Evolutionary conservation across 1,140 invertebrate species (phyloP), one percentile per base, ranked within the genome.

Genomic region (Akabosia matsudoensis): DNA sequence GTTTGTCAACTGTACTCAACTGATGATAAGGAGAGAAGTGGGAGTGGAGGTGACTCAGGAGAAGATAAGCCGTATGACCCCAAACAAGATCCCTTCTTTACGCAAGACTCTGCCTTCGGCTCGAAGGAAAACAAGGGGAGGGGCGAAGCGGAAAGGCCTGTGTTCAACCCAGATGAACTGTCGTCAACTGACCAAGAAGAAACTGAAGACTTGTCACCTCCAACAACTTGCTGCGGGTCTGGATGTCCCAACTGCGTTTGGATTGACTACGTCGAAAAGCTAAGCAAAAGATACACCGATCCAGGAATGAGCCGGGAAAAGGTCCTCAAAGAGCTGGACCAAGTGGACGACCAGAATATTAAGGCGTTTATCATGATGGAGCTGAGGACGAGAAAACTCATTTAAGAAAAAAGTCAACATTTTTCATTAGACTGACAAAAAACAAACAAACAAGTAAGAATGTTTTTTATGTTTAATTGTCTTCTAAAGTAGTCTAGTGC

Each of bases 201-300:
- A 34, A 37, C 33, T 34, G 67, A 75, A 22, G 75, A 74, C 28
- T 64, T 76, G 14, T 31, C 24, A 1, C 74, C 80, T 0, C 94
- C 94, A 0, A 93, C 91, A 1, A 92, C 87, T 37, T 98, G 96
- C 84, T 98, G 96, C 81, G 93, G 93, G 90, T 95, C 93, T 1
- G 96, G 95, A 0, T 98, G 96, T 87, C 87, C 91, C 0, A 97
- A 97, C 83, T 98, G 96, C 85, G 96, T 98, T 18, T 98, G 94
- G 91, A 90, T 98, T 54, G 88, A 92, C 34, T 98, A 97, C 86
- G 95, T 94, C 0, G 91, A 96, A 82, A 89, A 92, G 76, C 79
- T 98, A 22, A 88, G 88, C 18, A 86, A 90, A 61, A 87, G 91
- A 70, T 90, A 93, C 80, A 85, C 88, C 78, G 61, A 67, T 31